phyloP scores from a whole-genome alignment of 2,113 vertebrate species.

The Emydura subglobosa region DNA sequence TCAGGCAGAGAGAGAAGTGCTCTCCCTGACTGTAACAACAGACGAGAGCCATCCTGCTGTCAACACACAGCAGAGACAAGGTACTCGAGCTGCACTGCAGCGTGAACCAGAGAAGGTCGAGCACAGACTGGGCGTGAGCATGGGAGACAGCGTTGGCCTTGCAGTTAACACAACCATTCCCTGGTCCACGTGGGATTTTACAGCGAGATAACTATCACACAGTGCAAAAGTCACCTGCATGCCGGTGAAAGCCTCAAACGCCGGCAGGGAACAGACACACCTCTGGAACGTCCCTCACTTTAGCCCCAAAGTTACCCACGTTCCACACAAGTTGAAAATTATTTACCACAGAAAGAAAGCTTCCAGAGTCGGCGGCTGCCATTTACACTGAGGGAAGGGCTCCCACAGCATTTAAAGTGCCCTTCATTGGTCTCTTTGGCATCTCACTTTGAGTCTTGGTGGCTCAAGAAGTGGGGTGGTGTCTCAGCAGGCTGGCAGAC shows the following conservation, averaged over 20 bases:
- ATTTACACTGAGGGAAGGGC: neutral
- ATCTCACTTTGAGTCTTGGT: neutral
- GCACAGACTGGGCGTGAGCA: neutral
- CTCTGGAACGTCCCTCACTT: neutral
- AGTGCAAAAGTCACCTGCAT: neutral
- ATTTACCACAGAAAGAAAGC: neutral
- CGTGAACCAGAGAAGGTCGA: neutral
- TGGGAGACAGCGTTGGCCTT: neutral
- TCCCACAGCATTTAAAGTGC: neutral
- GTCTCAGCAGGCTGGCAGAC: neutral
- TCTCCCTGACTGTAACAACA: neutral
- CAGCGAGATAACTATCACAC: neutral
- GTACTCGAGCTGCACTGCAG: neutral
- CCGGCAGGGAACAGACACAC: neutral
- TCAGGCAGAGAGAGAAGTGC: neutral
- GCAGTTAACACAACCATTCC: neutral
- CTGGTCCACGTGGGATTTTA: neutral
- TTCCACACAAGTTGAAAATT: neutral
- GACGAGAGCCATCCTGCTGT: neutral
- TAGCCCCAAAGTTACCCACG: neutral
- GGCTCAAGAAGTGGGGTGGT: neutral
- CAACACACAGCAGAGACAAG: no score
- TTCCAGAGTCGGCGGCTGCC: accelerated
- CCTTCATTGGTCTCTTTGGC: neutral
- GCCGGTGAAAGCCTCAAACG: neutral